A percentile compares a stretch with the other conserved stretches of the same genome.
These are phyloP conservation scores for Cheilosia urbana DNA, from an alignment of 2,888 invertebrate genomes.

Conservation along the genomic window DNA sequence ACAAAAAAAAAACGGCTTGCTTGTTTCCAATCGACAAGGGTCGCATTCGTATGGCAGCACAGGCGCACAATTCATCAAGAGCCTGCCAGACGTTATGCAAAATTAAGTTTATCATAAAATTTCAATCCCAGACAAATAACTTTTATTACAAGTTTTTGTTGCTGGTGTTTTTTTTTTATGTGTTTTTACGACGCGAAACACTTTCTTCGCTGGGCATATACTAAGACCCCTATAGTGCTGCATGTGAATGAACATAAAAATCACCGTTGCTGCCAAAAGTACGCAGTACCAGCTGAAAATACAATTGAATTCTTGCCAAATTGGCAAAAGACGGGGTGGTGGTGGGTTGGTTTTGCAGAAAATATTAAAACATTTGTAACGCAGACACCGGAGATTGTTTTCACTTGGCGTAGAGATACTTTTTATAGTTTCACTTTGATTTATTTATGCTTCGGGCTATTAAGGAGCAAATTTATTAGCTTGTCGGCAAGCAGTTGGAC, in stretches of 20 bases:
- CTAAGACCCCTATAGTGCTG: not conserved
- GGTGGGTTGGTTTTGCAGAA: conserved; percentile 11
- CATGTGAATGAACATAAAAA: conserved; percentile 34
- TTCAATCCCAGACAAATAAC: conserved; percentile 73
- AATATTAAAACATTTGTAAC: conserved; percentile 61
- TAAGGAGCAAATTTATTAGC: conserved; percentile 24
- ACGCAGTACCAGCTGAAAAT: conserved; percentile 62
- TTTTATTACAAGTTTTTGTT: conserved; percentile 44
- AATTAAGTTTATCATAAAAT: conserved; percentile 74
- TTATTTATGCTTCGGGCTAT: conserved; percentile 43
- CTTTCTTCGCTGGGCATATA: conserved; percentile 50
- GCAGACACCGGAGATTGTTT: conserved; percentile 67
- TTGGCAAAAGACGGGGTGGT: conserved; percentile 26
- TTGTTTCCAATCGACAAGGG: not conserved
- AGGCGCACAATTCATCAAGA: conserved; percentile 57
- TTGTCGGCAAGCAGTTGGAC: not conserved
- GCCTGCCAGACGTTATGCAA: conserved; percentile 70
- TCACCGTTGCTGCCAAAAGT: conserved; percentile 55
- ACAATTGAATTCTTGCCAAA: conserved; percentile 67
- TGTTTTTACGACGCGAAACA: conserved; percentile 17
- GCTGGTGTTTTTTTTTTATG: not conserved
- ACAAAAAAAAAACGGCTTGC: conserved; percentile 19
- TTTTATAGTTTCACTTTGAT: conserved; percentile 59
- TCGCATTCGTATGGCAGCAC: not conserved
- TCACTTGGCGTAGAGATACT: conserved; percentile 36